phyloP scores from a whole-genome alignment of 1,140 invertebrate species.

The Chironomus tepperi region DNA sequence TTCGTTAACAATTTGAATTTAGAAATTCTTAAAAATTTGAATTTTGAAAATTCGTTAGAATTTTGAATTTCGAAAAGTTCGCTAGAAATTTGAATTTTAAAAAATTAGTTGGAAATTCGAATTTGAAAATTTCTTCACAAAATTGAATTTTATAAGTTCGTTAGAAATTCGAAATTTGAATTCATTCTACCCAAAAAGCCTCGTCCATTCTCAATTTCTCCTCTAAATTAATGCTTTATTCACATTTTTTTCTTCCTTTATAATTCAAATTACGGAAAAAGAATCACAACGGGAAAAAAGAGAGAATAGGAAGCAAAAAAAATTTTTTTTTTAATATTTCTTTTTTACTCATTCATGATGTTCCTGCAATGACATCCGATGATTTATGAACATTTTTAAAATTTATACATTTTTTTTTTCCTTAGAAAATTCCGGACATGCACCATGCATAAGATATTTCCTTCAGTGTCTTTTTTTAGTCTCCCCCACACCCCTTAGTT shows the following conservation, averaged over 20 bases:
- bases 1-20: too few relatives aligned
- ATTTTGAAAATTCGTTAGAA: too few relatives aligned
- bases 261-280: background rate
- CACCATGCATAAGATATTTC: background rate
- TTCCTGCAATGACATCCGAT: conserved; percentile 20
- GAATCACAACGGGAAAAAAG: background rate
- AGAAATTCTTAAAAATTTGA: too few relatives aligned
- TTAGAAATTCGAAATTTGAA: too few relatives aligned
- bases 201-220: background rate
- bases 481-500: background rate
- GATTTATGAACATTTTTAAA: conserved; percentile 10
- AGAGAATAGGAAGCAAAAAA: too few relatives aligned
- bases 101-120: too few relatives aligned
- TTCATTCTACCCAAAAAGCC: background rate
- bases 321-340: background rate
- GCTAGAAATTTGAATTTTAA: too few relatives aligned
- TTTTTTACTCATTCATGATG: background rate
- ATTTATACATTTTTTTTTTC: background rate
- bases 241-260: background rate
- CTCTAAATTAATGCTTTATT: background rate
- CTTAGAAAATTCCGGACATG: conserved; percentile 14
- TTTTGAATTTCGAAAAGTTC: too few relatives aligned
- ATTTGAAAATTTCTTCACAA: too few relatives aligned
- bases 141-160: too few relatives aligned
- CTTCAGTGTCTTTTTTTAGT: background rate